A percentile compares a stretch with the other conserved stretches of the same genome.
Conservation (phyloP, 1,140 invertebrate species). For the Drosophila sp. region DNA sequence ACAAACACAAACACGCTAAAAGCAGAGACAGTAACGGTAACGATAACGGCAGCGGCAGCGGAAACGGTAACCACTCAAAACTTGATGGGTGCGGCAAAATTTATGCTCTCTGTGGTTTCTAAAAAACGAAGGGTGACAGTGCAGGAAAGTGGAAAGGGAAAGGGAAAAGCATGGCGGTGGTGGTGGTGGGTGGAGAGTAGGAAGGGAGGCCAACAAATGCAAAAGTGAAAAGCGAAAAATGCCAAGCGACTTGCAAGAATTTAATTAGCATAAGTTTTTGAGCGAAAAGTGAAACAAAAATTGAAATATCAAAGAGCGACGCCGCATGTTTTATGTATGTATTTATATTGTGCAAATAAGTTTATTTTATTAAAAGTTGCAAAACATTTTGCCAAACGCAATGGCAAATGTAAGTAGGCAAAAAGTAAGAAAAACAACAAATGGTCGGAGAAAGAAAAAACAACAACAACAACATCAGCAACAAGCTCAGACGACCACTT, state of each 20-base stretch:
- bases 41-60: too few relatives aligned
- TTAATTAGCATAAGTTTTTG: conserved; percentile 64
- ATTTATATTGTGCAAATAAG: conserved; percentile 62
- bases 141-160: background rate
- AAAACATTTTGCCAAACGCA: conserved; percentile 56
- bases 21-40: too few relatives aligned
- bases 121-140: conserved; percentile 10
- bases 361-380: conserved; percentile 68
- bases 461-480: conserved; percentile 1
- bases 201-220: conserved; percentile 12
- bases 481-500: conserved; percentile 47
- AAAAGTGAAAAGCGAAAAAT: conserved; percentile 49
- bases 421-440: conserved; percentile 33
- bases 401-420: conserved; percentile 49
- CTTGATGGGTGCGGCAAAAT: conserved; percentile 44
- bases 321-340: conserved; percentile 57
- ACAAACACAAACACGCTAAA: conserved; percentile 5
- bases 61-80: conserved; percentile 44
- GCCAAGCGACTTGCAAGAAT: conserved; percentile 57
- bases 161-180: too few relatives aligned
- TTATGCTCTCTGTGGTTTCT: conserved; percentile 41
- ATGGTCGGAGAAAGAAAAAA: conserved; percentile 5
- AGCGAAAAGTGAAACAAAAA: conserved; percentile 46
- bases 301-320: conserved; percentile 61
- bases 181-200: too few relatives aligned